Evolutionary conservation across 2,113 vertebrate species (phyloP).

Genomic region (Verasper variegatus): DNA sequence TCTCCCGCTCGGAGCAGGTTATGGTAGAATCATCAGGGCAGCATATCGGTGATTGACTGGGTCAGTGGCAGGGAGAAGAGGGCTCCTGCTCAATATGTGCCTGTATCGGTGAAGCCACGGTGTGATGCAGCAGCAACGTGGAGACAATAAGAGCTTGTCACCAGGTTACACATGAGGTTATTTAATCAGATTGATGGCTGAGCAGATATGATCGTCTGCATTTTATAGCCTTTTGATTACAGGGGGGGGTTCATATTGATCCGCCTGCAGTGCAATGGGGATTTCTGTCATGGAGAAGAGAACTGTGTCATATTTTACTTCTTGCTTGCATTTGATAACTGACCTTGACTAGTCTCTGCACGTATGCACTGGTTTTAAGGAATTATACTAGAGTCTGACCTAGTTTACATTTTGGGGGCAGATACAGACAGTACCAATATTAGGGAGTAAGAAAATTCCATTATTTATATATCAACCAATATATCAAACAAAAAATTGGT

Average conservation of each 20-base stretch:
- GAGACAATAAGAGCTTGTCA: constrained; percentile 25
- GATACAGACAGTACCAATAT: too few species aligned
- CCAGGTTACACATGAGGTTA: constrained; percentile 26
- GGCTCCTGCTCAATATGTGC: constrained; percentile 7
- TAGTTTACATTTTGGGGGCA: too few species aligned
- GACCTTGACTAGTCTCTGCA: constrained; percentile 35
- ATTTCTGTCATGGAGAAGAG: constrained; percentile 3
- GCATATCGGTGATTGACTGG: constrained; percentile 49
- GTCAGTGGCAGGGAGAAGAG: constrained; percentile 25
- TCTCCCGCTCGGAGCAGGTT: constrained; percentile 30
- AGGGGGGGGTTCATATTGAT: constrained; percentile 34
- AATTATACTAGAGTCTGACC: too few species aligned
- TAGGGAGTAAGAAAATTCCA: too few species aligned
- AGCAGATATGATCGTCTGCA: constrained; percentile 20
- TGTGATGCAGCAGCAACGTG: constrained; percentile 11
- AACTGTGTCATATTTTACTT: neutral
- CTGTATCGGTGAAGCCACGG: constrained; percentile 15
- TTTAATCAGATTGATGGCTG: constrained; percentile 43
- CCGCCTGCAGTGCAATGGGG: neutral
- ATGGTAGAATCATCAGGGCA: constrained; percentile 27
- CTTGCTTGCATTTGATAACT: neutral
- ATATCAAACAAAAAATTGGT: too few species aligned
- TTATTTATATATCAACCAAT: too few species aligned
- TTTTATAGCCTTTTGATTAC: constrained; percentile 42
- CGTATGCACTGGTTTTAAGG: neutral